Percentiles rank a stretch among this genome's conserved stretches.
phyloP scores from a whole-genome alignment of 2,888 invertebrate genomes.

The Eupithecia centaureata region DNA sequence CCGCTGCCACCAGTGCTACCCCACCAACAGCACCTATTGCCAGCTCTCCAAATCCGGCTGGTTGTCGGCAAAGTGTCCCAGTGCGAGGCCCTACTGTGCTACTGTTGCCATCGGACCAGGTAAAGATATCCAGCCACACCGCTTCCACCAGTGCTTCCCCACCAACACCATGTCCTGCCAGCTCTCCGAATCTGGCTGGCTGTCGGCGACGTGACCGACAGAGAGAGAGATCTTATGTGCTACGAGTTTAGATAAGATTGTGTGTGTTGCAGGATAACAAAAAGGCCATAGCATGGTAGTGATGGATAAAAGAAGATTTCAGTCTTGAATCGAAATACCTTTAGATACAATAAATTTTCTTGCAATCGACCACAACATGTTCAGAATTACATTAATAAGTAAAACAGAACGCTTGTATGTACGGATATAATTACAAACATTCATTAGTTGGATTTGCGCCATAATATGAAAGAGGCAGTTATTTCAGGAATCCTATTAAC shows the following conservation, averaged over 20 bases:
- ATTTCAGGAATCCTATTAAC: slow-evolving; percentile 28
- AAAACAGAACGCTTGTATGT: slow-evolving; percentile 23
- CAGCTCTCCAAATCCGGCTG: slow-evolving; percentile 37
- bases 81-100: slow-evolving; percentile 53
- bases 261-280: too few relatives aligned
- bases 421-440: slow-evolving; percentile 37
- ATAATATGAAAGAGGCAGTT: slow-evolving; percentile 34
- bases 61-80: slow-evolving; percentile 48
- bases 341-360: neutral
- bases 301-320: neutral
- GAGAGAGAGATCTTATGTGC: slow-evolving; percentile 54
- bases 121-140: slow-evolving; percentile 45
- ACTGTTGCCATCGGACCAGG: slow-evolving; percentile 55
- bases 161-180: slow-evolving; percentile 45
- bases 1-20: slow-evolving; percentile 55
- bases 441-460: slow-evolving; percentile 29
- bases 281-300: too few relatives aligned
- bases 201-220: slow-evolving; percentile 48
- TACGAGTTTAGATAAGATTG: too few relatives aligned
- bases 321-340: neutral
- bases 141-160: slow-evolving; percentile 55
- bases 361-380: neutral
- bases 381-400: neutral
- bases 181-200: slow-evolving; percentile 35
- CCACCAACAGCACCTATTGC: slow-evolving; percentile 45